Conservation (phyloP, 2,113 vertebrate genomes). For the Hemicordylus capensis region DNA sequence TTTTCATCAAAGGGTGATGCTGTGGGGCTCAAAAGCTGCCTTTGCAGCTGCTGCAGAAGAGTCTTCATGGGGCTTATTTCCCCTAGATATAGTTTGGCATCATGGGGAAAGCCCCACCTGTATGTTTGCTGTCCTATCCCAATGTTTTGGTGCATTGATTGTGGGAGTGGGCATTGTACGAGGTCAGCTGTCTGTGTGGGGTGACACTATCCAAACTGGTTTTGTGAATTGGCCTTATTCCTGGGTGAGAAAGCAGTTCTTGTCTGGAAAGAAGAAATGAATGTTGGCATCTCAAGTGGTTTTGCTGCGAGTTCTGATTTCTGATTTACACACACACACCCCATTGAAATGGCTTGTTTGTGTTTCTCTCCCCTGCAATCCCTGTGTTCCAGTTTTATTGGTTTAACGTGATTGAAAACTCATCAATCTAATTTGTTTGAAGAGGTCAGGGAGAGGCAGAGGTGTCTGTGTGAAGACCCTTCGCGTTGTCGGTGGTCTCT, state of each 20-base stretch:
- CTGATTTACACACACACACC: background rate
- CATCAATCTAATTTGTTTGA: conserved; percentile 70
- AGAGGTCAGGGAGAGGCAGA: conserved; percentile 46
- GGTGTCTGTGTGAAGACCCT: background rate
- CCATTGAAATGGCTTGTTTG: background rate
- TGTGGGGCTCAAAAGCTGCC: background rate
- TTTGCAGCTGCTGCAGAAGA: background rate
- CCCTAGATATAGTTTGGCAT: background rate
- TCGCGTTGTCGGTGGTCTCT: conserved; percentile 51
- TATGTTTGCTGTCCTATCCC: too few species aligned
- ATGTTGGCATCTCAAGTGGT: conserved; percentile 57
- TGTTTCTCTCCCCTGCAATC: background rate
- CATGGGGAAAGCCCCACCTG: background rate
- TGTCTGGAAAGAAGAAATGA: conserved; percentile 53
- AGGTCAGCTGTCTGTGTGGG: too few species aligned
- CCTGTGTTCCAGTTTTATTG: background rate
- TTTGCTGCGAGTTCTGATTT: conserved; percentile 45
- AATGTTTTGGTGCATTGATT: too few species aligned
- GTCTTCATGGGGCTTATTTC: background rate
- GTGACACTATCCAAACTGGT: conserved; percentile 20
- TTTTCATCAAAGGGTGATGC: background rate
- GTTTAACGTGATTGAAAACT: conserved; percentile 58
- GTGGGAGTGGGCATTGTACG: too few species aligned
- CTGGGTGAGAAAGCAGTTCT: conserved; percentile 35
- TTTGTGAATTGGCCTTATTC: conserved; percentile 41